Conservation (phyloP, 2,797 vertebrate genomes). For the Australoheros facetus region DNA sequence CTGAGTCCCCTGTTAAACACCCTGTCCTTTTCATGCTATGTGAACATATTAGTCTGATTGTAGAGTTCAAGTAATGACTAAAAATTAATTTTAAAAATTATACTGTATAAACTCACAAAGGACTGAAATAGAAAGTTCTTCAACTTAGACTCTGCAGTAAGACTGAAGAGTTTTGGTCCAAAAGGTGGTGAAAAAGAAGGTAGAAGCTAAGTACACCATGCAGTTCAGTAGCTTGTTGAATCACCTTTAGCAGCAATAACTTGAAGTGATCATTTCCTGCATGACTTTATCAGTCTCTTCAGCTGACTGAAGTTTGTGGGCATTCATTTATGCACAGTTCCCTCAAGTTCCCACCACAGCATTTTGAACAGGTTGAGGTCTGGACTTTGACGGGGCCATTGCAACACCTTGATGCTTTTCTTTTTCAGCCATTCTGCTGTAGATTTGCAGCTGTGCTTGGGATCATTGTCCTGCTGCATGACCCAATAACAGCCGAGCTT, state of each 20-base stretch:
- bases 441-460: neutral
- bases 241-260: neutral
- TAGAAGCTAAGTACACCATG: neutral
- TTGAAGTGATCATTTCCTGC: neutral
- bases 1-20: neutral
- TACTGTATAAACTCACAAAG: neutral
- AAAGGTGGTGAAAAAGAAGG: neutral
- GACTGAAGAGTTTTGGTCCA: neutral
- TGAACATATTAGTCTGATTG: neutral
- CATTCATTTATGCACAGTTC: neutral
- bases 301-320: neutral
- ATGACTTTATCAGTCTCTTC: neutral
- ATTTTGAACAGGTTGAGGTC: neutral
- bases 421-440: neutral
- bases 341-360: neutral
- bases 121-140: neutral
- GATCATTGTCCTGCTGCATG: neutral
- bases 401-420: neutral
- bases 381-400: neutral
- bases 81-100: slow-evolving; percentile 2
- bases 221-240: neutral
- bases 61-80: neutral
- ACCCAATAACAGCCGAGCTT: neutral
- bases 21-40: neutral
- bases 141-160: neutral